phyloP scores from a whole-genome alignment of 2,113 vertebrate genomes.

The Excalfactoria chinensis region DNA sequence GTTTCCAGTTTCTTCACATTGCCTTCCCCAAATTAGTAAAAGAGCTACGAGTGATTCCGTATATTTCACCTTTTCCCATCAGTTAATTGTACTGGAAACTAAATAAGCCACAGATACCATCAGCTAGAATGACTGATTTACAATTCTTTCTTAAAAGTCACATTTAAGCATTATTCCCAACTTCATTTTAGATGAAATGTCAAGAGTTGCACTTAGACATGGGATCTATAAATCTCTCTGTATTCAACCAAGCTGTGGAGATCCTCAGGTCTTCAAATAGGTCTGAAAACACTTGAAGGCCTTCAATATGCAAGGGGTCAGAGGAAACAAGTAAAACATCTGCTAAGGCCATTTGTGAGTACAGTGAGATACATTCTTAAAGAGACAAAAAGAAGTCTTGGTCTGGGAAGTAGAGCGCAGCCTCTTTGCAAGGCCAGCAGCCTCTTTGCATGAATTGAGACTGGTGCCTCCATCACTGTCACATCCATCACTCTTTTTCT shows the following conservation, averaged over 20 bases:
- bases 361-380: background rate
- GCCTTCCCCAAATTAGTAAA: background rate
- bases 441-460: background rate
- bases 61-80: background rate
- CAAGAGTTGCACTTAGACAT: background rate
- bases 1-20: background rate
- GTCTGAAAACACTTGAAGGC: background rate
- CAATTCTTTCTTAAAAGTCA: constrained; percentile 31
- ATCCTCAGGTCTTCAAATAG: background rate
- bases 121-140: background rate
- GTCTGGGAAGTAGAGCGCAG: background rate
- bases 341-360: background rate
- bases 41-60: background rate
- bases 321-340: background rate
- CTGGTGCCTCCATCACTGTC: background rate
- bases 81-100: background rate
- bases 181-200: constrained; percentile 7
- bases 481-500: background rate
- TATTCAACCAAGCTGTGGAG: background rate
- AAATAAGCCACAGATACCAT: background rate
- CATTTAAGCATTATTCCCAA: background rate
- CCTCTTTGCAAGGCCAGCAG: background rate
- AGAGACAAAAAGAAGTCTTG: background rate
- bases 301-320: background rate
- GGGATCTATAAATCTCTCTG: constrained; percentile 3